These are phyloP conservation scores for Malurus leucopterus DNA, from an alignment of 2,797 vertebrate species.

Conservation along the genomic window DNA sequence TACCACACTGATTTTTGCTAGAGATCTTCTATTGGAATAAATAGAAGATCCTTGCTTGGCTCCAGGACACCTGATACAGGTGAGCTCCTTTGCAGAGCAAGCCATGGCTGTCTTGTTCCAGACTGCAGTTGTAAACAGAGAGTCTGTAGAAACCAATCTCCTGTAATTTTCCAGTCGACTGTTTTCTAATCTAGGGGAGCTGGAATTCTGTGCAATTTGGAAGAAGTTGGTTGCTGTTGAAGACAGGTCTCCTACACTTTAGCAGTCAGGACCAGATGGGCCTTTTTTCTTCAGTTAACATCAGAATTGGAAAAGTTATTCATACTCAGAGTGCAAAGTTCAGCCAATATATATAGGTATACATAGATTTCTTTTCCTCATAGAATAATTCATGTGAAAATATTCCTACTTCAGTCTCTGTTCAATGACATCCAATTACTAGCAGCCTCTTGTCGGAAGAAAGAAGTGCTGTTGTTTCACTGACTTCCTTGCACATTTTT, in stretches of 20 bases:
- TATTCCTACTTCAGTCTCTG: neutral
- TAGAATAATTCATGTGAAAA: slow-evolving; percentile 5
- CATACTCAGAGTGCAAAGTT: slow-evolving; percentile 8
- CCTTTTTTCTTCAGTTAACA: slow-evolving; percentile 51
- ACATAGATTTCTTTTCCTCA: neutral
- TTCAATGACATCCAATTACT: neutral
- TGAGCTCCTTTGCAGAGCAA: slow-evolving; percentile 12
- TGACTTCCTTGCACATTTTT: neutral
- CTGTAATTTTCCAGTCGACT: slow-evolving; percentile 74
- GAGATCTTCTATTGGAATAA: neutral
- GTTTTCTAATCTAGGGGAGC: slow-evolving; percentile 68
- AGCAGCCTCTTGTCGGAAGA: neutral
- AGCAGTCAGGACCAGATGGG: slow-evolving; percentile 38
- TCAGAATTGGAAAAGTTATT: neutral
- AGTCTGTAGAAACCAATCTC: slow-evolving; percentile 67
- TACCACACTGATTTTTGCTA: neutral
- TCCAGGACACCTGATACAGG: neutral
- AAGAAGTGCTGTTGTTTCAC: neutral
- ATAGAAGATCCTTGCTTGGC: accelerated
- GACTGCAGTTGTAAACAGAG: slow-evolving; percentile 53
- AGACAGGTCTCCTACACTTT: slow-evolving; percentile 44
- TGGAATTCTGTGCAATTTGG: slow-evolving; percentile 64
- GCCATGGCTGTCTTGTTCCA: slow-evolving; percentile 49
- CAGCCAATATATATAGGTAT: neutral
- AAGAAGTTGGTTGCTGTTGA: slow-evolving; percentile 52